A percentile compares a stretch with the other conserved stretches of the same genome.
Evolutionary conservation across 2,113 vertebrate species (phyloP).

Genomic region (Crypturellus undulatus): DNA sequence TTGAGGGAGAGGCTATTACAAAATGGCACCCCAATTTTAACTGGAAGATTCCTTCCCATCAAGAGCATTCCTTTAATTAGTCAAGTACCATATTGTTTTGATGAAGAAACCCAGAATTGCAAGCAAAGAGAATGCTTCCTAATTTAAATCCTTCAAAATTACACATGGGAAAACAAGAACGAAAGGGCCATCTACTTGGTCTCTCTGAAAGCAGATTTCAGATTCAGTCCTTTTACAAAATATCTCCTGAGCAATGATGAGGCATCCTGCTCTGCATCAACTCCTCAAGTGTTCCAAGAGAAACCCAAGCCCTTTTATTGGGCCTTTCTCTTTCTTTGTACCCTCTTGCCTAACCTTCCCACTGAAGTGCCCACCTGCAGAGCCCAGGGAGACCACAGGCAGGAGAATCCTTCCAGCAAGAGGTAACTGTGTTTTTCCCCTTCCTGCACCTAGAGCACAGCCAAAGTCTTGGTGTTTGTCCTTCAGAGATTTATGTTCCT

Average conservation of each 20-base stretch:
- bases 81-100: background rate
- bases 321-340: background rate
- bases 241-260: background rate
- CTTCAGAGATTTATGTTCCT: background rate
- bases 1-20: background rate
- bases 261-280: background rate
- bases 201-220: background rate
- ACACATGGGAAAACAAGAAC: background rate
- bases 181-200: background rate
- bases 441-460: background rate
- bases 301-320: background rate
- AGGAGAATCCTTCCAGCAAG: background rate
- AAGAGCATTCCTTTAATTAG: background rate
- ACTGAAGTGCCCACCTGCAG: background rate
- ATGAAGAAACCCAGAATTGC: background rate
- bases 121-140: background rate
- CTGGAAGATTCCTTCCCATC: background rate
- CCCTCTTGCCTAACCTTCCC: background rate
- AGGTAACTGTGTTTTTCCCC: background rate
- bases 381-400: background rate
- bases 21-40: background rate
- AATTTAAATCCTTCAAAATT: background rate
- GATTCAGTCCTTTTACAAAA: background rate
- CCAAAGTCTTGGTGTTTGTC: background rate
- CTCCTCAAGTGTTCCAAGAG: background rate